Evolutionary conservation across 2,797 vertebrate species (phyloP).

Genomic region (Urocyon cinereoargenteus): DNA sequence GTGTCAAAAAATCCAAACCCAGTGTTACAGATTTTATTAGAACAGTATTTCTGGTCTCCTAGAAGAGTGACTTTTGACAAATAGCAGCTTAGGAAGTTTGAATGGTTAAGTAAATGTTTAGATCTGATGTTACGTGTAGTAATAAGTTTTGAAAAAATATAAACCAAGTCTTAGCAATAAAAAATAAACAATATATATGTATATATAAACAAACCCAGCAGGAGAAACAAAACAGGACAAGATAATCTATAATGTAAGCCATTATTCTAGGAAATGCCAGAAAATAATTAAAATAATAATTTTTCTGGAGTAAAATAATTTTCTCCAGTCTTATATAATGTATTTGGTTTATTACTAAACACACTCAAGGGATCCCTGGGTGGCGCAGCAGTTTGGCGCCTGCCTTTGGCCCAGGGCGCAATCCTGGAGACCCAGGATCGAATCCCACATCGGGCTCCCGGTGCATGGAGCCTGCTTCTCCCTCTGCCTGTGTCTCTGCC

Average conservation of each 20-base stretch:
- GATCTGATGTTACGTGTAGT: not conserved
- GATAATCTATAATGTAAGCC: not conserved
- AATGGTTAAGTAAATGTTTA: not conserved
- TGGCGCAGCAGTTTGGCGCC: too few relatives aligned
- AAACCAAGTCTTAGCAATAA: not conserved
- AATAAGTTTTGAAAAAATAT: not conserved
- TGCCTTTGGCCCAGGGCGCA: too few relatives aligned
- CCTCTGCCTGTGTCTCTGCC: too few relatives aligned
- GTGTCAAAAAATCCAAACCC: constrained; percentile 7
- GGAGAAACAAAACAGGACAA: not conserved
- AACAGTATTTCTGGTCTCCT: not conserved
- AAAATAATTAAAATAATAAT: not conserved
- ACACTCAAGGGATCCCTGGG: too few relatives aligned
- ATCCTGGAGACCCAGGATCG: too few relatives aligned
- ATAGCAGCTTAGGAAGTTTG: not conserved
- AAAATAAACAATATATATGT: not conserved
- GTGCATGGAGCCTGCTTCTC: too few relatives aligned
- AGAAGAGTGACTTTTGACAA: not conserved
- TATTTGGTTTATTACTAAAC: constrained; percentile 52
- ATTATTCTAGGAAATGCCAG: constrained; percentile 19
- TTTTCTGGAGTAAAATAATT: not conserved
- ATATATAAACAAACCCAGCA: not conserved
- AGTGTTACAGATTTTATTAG: not conserved
- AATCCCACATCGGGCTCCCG: too few relatives aligned
- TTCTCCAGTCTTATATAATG: not conserved